phyloP scores from a whole-genome alignment of 2,888 invertebrate genomes.

The Andrena bucephala region DNA sequence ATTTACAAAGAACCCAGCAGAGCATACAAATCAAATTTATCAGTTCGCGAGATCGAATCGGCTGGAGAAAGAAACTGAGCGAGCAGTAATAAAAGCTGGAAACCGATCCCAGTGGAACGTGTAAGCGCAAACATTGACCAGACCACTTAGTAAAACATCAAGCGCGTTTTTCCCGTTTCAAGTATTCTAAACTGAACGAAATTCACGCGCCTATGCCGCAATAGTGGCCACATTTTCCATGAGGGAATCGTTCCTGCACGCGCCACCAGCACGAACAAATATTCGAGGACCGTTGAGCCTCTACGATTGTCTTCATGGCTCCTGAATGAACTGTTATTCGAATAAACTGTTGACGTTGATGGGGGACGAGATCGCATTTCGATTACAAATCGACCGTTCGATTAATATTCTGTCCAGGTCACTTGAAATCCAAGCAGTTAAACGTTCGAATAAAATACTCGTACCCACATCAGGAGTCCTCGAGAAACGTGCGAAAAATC shows the following conservation, averaged over 20 bases:
- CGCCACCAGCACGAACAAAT: conserved; percentile 16
- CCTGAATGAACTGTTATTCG: conserved; percentile 68
- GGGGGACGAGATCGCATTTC: conserved; percentile 31
- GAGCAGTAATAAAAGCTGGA: neutral
- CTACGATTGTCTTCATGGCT: conserved; percentile 31
- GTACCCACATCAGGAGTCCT: neutral
- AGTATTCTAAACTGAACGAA: neutral
- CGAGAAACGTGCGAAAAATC: neutral
- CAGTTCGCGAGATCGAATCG: neutral
- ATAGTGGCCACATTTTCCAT: neutral
- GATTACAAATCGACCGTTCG: conserved; percentile 47
- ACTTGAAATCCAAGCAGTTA: neutral
- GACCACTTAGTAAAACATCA: neutral
- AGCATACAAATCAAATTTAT: neutral
- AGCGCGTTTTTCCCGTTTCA: neutral
- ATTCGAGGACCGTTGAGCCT: conserved; percentile 38
- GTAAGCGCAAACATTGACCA: conserved; percentile 12
- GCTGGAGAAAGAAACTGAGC: neutral
- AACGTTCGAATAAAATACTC: conserved; percentile 42
- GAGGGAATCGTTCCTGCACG: no score
- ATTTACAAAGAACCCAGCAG: neutral
- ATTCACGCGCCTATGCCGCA: neutral
- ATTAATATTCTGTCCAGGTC: conserved; percentile 45
- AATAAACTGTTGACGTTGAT: conserved; percentile 66
- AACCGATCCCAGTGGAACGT: no score